Evolutionary conservation across 1,140 invertebrate species (phyloP).

Genomic region (Bombus ignitus): DNA sequence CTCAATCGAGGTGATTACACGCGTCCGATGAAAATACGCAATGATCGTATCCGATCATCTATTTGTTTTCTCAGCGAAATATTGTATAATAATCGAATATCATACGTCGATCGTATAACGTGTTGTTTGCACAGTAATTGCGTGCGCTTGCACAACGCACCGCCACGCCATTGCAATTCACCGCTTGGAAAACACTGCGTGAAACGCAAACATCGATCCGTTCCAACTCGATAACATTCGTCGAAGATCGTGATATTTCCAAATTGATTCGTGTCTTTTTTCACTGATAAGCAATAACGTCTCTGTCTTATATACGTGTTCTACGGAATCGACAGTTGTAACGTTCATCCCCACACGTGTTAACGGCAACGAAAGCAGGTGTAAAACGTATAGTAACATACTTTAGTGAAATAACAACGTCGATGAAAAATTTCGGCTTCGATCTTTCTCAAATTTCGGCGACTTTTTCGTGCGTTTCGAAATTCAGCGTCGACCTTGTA

Average conservation of each 20-base stretch:
- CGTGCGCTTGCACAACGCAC: conserved; percentile 34
- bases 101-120: conserved; percentile 15
- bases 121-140: conserved; percentile 42
- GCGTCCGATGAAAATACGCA: not conserved
- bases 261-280: not conserved
- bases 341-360: not conserved
- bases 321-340: not conserved
- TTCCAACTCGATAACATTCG: not conserved
- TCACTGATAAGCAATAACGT: not conserved
- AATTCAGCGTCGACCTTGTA: too few relatives aligned
- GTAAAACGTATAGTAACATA: not conserved
- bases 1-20: not conserved
- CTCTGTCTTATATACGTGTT: not conserved
- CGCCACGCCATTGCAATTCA: conserved; percentile 12
- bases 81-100: conserved; percentile 36
- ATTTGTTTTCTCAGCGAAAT: conserved; percentile 31
- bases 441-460: not conserved
- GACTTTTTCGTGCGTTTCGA: not conserved
- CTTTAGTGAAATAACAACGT: not conserved
- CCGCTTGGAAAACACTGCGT: conserved; percentile 31
- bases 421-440: not conserved
- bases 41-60: not conserved
- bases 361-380: not conserved
- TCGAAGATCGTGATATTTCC: conserved; percentile 5
- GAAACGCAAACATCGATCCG: conserved; percentile 21